Evolutionary conservation across 2,113 vertebrate species (phyloP), one percentile per base, ranked within the genome.

Genomic region (Promerops cafer): DNA sequence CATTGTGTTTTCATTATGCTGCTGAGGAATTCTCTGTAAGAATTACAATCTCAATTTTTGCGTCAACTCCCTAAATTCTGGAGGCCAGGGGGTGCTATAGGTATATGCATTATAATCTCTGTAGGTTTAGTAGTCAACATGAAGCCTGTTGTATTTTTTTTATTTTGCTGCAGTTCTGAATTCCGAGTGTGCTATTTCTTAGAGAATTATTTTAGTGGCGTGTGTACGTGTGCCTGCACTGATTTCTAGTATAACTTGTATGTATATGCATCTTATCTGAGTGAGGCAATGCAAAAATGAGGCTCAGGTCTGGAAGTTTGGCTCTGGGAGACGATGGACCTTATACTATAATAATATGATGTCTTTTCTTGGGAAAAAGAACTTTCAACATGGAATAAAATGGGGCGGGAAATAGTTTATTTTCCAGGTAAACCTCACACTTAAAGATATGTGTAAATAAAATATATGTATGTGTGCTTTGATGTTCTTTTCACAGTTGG

Each of bases 41-140:
- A 76, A 45, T 20, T 56, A 35, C 7, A 59, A 39, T 61, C 18
- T 74, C 14, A 59, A 12, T 16, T 74, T 95, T 93, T 83, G 19
- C 21, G 77, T 83, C 44, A 86, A n/a, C 20, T 87, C 30, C 75
- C 26, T 77, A 68, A 65, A 60, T 80, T 90, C 59, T 92, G 82
- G 75, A 97, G 91, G 89, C 80, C 92, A 94, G 93, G 89, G 95
- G 87, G 94, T 96, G 91, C 91, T 96, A 52, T 94, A 94, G 16
- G 35, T 94, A 92, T 96, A 63, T 56, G 57, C 50, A 87, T 93
- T 93, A 37, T 79, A 76, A 42, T 72, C 47, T 82, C 0, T 47
- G 54, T 40, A 45, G 39, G 26, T 42, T 91, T 61, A 63, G 15
- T 44, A 57, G 54, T 65, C 39, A 15, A 4, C 18, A n/a, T 42